Percentiles rank a stretch among this genome's conserved stretches.
Conservation (phyloP, 2,113 vertebrate species). For the Sylvicapra grimmia region DNA sequence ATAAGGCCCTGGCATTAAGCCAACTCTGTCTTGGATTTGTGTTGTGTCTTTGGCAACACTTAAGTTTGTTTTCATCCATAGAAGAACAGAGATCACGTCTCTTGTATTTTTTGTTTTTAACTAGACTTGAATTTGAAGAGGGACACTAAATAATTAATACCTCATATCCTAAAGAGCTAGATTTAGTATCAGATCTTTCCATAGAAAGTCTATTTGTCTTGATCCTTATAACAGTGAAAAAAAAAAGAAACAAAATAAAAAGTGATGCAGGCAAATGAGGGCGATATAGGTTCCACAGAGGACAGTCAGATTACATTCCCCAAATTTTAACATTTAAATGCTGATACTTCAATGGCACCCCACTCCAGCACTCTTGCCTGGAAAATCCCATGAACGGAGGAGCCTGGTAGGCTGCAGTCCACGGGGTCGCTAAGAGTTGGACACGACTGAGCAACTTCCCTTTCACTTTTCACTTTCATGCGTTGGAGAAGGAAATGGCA, state of each 20-base stretch:
- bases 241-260: not conserved
- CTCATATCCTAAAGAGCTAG: not conserved
- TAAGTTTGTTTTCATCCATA: not conserved
- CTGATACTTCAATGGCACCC: no score
- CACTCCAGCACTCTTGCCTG: no score
- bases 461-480: no score
- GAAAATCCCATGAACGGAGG: no score
- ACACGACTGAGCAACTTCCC: no score
- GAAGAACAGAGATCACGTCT: not conserved
- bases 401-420: no score
- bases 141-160: not conserved
- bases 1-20: not conserved
- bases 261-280: not conserved
- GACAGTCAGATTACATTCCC: not conserved
- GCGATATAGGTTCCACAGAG: not conserved
- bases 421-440: rapidly evolving
- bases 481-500: no score
- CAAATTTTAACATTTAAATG: not conserved
- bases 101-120: not conserved
- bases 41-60: not conserved
- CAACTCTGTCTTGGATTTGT: not conserved
- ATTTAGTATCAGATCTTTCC: not conserved
- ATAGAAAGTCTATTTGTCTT: not conserved
- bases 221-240: not conserved
- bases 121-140: not conserved